Base-by-base conservation (phyloP, 2,888 invertebrate species). In the Axea sp. region DNA sequence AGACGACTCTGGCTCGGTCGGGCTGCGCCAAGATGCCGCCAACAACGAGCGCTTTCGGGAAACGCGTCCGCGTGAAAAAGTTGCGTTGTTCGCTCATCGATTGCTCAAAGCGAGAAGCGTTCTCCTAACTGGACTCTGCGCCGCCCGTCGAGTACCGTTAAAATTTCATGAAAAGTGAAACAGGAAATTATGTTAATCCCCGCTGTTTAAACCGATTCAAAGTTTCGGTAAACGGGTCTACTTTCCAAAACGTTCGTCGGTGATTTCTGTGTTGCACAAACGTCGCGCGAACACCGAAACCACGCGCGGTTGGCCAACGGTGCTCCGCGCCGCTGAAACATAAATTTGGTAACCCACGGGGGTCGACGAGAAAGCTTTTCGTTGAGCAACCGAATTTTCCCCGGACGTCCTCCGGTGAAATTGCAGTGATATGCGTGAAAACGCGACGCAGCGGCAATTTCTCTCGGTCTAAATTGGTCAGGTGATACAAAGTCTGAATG, bases 31-130 rank as follows among this genome's bases (percentile, higher is more conserved):
- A n/a, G n/a, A n/a, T n/a, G n/a, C n/a, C n/a, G n/a, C n/a, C n/a
- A n/a, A n/a, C n/a, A n/a, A n/a, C n/a, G n/a, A n/a, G n/a, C n/a
- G n/a, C n/a, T n/a, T 5, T 11, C 17, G 14, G 60, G 39, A 60
- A 60, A 26, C 30, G 37, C 14, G 9, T 14, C 24, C 7, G 24
- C 9, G 35, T 4, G 24, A 41, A 57, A 57, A 37, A 4, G 24
- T 49, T 62, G 37, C 60, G 39, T 30, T 49, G 49, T 3, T 4
- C 9, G 22, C 8, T 49, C 28, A 37, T 47, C 37, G 28, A 37
- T 47, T 62, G n/a, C n/a, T n/a, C n/a, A n/a, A n/a, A n/a, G n/a
- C n/a, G n/a, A 22, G 9, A 49, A 57, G 49, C 67, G 67, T 67
- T 67, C 57, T n/a, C 26, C 49, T 57, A 67, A 67, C 57, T 26